These are phyloP conservation scores for Paratilapia polleni DNA, from an alignment of 2,113 vertebrate species.

Conservation along the genomic window DNA sequence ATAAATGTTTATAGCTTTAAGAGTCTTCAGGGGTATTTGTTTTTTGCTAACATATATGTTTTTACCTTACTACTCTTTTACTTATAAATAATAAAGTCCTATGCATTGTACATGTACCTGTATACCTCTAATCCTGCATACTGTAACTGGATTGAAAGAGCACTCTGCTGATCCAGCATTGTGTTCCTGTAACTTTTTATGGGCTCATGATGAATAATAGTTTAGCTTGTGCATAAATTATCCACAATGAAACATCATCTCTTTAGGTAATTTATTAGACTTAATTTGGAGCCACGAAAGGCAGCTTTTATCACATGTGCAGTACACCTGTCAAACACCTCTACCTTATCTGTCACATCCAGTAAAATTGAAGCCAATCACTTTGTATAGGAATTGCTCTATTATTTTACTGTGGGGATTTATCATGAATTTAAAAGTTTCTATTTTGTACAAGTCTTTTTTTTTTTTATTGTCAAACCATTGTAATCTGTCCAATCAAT, in stretches of 20 bases:
- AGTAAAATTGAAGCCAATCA: not conserved
- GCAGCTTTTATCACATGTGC: too few relatives aligned
- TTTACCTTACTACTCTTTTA: not conserved
- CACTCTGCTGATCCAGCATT: not conserved
- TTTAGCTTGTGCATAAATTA: not conserved
- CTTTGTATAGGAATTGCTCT: not conserved
- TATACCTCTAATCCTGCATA: not conserved
- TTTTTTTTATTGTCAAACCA: rapidly evolving
- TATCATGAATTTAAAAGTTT: not conserved
- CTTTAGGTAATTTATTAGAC: not conserved
- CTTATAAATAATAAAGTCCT: not conserved
- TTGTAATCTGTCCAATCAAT: not conserved
- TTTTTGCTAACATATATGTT: not conserved
- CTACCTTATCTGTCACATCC: not conserved
- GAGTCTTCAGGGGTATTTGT: slow-evolving; percentile 28
- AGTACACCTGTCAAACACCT: not conserved
- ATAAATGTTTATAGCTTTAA: not conserved
- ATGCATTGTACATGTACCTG: not conserved
- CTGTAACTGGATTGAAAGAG: not conserved
- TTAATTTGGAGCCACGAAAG: too few relatives aligned
- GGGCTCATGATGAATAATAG: not conserved
- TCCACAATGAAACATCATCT: not conserved
- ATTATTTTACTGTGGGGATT: not conserved
- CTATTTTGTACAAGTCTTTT: not conserved
- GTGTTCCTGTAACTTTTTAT: not conserved